Percentiles rank a stretch among this genome's conserved stretches.
These are phyloP conservation scores for Bradynema listronoti DNA, from an alignment of 1,140 invertebrate species.

Conservation along the genomic window DNA sequence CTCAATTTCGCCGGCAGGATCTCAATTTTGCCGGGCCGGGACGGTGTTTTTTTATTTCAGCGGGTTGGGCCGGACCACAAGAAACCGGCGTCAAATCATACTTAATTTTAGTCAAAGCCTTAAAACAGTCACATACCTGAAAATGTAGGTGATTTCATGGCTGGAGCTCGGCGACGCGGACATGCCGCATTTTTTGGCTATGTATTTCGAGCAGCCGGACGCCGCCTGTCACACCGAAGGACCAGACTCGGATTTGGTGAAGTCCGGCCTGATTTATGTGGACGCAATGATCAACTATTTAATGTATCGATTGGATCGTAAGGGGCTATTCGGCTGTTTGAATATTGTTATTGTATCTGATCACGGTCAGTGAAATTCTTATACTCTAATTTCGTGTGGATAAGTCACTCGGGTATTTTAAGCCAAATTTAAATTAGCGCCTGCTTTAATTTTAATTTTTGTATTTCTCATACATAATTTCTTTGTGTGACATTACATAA, in stretches of 20 bases:
- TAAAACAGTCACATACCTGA: neutral
- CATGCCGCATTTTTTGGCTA: conserved; percentile 61
- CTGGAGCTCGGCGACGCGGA: conserved; percentile 62
- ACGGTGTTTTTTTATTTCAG: too few species aligned
- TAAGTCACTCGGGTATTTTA: too few species aligned
- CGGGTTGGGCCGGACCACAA: too few species aligned
- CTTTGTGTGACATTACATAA: too few species aligned
- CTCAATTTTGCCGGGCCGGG: too few species aligned
- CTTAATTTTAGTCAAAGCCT: neutral
- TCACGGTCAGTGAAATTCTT: conserved; percentile 43
- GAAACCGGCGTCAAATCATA: too few species aligned
- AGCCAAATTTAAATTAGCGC: too few species aligned
- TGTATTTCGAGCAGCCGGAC: conserved; percentile 72
- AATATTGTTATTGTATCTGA: conserved; percentile 53
- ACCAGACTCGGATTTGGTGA: conserved; percentile 42
- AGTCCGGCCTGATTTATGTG: conserved; percentile 36
- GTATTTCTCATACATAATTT: too few species aligned
- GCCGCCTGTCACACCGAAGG: conserved; percentile 58
- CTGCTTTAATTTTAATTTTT: too few species aligned
- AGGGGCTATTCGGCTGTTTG: conserved; percentile 43
- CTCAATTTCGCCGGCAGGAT: too few species aligned
- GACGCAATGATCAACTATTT: conserved; percentile 48
- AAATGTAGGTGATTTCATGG: conserved; percentile 61
- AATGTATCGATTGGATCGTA: conserved; percentile 39
- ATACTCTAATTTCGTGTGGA: too few species aligned